Conservation (phyloP, 2,113 vertebrate genomes). For the Hucho hucho region DNA sequence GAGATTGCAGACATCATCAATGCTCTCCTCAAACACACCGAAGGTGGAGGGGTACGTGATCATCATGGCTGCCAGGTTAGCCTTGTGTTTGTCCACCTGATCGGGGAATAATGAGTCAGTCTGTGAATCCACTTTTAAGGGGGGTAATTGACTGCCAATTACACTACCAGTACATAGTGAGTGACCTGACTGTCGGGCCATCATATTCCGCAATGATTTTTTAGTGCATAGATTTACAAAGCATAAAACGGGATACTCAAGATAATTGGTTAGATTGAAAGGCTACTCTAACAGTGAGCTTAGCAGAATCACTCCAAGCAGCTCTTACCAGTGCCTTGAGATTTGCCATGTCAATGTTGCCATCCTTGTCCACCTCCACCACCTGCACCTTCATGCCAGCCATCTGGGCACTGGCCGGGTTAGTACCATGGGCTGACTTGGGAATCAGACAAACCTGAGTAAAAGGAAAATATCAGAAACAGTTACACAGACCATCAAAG, state of each 20-base stretch:
- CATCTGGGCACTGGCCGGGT: conserved; percentile 98
- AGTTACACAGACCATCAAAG: not conserved
- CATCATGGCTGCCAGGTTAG: conserved; percentile 96
- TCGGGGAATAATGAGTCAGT: not conserved
- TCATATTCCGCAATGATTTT: too few relatives aligned
- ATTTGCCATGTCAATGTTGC: conserved; percentile 89
- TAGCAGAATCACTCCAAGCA: not conserved
- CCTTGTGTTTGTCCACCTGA: conserved; percentile 93
- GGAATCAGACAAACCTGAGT: conserved; percentile 95
- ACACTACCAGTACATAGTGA: too few relatives aligned
- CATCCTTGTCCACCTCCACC: conserved; percentile 94
- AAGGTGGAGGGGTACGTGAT: conserved; percentile 97
- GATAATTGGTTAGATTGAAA: not conserved
- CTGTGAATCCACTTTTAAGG: not conserved
- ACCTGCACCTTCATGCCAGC: conserved; percentile 98
- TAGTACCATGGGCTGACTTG: conserved; percentile 96
- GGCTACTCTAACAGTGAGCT: not conserved
- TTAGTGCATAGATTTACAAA: too few relatives aligned
- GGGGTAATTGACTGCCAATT: too few relatives aligned
- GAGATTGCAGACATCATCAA: conserved; percentile 87
- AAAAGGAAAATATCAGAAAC: not conserved
- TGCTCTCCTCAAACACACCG: conserved; percentile 93
- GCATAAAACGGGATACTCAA: too few relatives aligned
- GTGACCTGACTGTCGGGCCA: too few relatives aligned
- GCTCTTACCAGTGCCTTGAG: conserved; percentile 86